Evolutionary conservation across 2,113 vertebrate species (phyloP).

Genomic region (Chaenogobius annularis): DNA sequence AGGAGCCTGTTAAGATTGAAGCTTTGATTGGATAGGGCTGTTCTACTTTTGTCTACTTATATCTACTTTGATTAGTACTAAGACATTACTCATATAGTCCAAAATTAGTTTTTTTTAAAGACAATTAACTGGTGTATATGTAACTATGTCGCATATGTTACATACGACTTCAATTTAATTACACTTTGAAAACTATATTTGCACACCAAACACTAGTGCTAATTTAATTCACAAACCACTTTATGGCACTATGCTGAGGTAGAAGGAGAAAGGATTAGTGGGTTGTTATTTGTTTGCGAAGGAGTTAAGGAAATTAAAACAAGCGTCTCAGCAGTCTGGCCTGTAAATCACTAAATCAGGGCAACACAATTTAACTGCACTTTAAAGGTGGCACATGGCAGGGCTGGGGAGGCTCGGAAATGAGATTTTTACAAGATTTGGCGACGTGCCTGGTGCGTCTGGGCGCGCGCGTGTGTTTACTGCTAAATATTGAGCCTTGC

Average conservation of each 20-base stretch:
- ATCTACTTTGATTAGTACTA: background rate
- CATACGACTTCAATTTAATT: background rate
- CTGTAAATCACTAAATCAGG: conserved; percentile 59
- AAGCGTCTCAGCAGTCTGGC: background rate
- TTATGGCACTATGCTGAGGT: background rate
- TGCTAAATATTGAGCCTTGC: conserved; percentile 46
- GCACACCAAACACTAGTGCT: background rate
- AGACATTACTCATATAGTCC: background rate
- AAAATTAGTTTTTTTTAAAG: background rate
- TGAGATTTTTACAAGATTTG: conserved; percentile 62
- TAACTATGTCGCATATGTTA: background rate
- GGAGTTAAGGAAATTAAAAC: conserved; percentile 48
- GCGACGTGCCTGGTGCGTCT: conserved; percentile 16
- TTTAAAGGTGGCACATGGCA: conserved; percentile 56
- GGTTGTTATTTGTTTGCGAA: conserved; percentile 34
- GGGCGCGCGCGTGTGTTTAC: conserved; percentile 24
- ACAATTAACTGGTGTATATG: no score
- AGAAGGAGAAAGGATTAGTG: conserved; percentile 29
- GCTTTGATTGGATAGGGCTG: conserved; percentile 4
- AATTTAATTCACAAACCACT: conserved; percentile 6
- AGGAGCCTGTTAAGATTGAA: conserved; percentile 23
- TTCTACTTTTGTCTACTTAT: background rate
- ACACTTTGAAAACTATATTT: background rate
- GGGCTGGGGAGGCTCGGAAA: conserved; percentile 52
- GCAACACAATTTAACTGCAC: conserved; percentile 35